Base-by-base conservation (phyloP, 2,888 invertebrate species). In the Acanthosepion esculentum region DNA sequence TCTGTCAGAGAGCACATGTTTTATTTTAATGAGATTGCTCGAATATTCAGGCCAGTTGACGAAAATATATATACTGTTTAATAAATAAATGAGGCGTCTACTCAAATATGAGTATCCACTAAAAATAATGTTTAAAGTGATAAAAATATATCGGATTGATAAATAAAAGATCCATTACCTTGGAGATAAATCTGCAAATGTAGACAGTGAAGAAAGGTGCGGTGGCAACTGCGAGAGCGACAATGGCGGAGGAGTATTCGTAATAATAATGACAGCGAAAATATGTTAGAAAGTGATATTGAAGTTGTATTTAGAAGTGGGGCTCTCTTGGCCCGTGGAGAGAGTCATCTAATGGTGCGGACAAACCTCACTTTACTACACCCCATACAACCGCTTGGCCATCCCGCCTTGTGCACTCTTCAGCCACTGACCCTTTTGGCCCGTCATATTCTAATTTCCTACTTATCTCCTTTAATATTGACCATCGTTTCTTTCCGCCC, bases 231-330 rank as follows among this genome's bases (percentile, higher is more conserved):
- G n/a, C 7, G 78, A 15, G n/a, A n/a, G n/a, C 78, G 6, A 78
- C 10, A 23, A 33, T 78, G 33, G 12, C 18, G n/a, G 78, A 78
- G n/a, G 33, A 33, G 33, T 78, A 78, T 78, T 78, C 5, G 78
- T 78, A 78, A 78, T 78, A 78, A 78, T n/a, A n/a, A 78, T n/a
- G 78, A n/a, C 33, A 78, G 33, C 78, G 78, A 78, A 78, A 78
- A 78, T 33, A n/a, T 78, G n/a, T 78, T 78, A 33, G n/a, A 78
- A 78, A 78, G 12, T 78, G 78, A 78, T 78, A 78, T 78, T 33
- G 78, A 78, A n/a, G 78, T n/a, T 78, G n/a, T 78, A n/a, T 33
- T n/a, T 12, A n/a, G n/a, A 18, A 33, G 10, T 15, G 78, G 78
- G 18, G 12, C 78, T 33, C 78, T 78, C 78, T 33, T 78, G 78